Evolutionary conservation across 1,140 invertebrate genomes (phyloP).

Genomic region (Drosophila prosaltans): DNA sequence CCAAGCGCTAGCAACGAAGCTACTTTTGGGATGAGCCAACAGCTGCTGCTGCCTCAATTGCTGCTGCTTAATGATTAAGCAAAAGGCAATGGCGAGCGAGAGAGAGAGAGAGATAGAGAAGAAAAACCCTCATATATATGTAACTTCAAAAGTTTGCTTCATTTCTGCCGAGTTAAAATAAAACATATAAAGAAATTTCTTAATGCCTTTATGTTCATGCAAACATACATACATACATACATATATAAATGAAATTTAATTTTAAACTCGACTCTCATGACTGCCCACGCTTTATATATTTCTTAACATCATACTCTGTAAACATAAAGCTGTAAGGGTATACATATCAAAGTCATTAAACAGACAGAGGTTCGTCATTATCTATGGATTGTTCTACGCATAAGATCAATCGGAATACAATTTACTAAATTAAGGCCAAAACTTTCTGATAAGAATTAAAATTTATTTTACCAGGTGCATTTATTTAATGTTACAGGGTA

Average conservation of each 20-base stretch:
- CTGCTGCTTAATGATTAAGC: constrained; percentile 69
- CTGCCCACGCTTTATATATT: constrained; percentile 7
- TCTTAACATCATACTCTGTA: constrained; percentile 1
- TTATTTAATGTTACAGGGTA: neutral
- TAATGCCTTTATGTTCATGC: constrained; percentile 6
- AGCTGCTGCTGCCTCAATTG: constrained; percentile 41
- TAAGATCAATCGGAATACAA: too few relatives aligned
- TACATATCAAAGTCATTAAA: neutral
- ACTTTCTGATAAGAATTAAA: too few relatives aligned
- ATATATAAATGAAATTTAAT: constrained; percentile 8
- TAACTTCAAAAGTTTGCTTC: constrained; percentile 14
- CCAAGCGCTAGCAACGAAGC: constrained; percentile 31
- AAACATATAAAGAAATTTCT: neutral
- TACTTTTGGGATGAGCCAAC: constrained; percentile 69
- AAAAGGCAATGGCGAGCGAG: constrained; percentile 28
- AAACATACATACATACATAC: neutral
- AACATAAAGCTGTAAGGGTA: neutral
- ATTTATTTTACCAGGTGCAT: too few relatives aligned
- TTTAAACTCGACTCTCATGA: constrained; percentile 11
- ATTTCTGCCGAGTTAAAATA: neutral
- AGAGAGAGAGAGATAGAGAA: neutral
- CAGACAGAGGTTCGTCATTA: too few relatives aligned
- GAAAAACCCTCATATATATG: neutral
- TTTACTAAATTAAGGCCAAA: too few relatives aligned
- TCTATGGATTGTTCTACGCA: neutral